phyloP scores from a whole-genome alignment of 2,888 invertebrate species.

The Drosophila neoperkinsi region DNA sequence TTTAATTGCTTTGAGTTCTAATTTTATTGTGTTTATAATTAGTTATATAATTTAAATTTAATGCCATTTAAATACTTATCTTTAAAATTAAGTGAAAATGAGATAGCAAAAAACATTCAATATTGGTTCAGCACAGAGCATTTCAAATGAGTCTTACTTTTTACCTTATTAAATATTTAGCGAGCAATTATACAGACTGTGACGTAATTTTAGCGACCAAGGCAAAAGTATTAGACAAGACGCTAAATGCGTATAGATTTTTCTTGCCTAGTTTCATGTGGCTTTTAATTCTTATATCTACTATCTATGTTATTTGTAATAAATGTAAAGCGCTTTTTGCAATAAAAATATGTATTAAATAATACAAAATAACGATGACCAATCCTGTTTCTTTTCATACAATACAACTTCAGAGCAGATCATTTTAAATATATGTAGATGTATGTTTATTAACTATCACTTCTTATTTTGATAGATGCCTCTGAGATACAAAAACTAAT shows the following conservation, averaged over 20 bases:
- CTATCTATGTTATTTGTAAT: constrained; percentile 72
- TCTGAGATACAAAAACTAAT: constrained; percentile 19
- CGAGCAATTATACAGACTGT: constrained; percentile 61
- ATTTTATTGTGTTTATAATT: constrained; percentile 43
- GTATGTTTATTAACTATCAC: constrained; percentile 29
- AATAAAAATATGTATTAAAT: constrained; percentile 83
- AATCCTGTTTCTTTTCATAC: constrained; percentile 73
- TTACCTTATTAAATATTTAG: constrained; percentile 41
- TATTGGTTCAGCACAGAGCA: constrained; percentile 20
- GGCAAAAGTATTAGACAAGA: constrained; percentile 70
- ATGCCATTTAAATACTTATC: constrained; percentile 34
- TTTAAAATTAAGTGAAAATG: constrained; percentile 26
- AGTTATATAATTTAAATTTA: constrained; percentile 38
- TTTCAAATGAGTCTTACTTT: constrained; percentile 32
- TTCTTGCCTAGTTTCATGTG: constrained; percentile 70
- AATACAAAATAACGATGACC: constrained; percentile 58
- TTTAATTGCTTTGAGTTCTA: constrained; percentile 33
- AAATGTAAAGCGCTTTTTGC: constrained; percentile 85
- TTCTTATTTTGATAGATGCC: constrained; percentile 34
- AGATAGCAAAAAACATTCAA: constrained; percentile 20
- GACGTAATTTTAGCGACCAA: constrained; percentile 59
- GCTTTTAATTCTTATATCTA: constrained; percentile 30
- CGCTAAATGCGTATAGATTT: constrained; percentile 37
- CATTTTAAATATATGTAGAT: constrained; percentile 15
- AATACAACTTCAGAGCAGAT: constrained; percentile 43